Evolutionary conservation across 2,797 vertebrate genomes (phyloP).

Genomic region (Naso thynnoides): DNA sequence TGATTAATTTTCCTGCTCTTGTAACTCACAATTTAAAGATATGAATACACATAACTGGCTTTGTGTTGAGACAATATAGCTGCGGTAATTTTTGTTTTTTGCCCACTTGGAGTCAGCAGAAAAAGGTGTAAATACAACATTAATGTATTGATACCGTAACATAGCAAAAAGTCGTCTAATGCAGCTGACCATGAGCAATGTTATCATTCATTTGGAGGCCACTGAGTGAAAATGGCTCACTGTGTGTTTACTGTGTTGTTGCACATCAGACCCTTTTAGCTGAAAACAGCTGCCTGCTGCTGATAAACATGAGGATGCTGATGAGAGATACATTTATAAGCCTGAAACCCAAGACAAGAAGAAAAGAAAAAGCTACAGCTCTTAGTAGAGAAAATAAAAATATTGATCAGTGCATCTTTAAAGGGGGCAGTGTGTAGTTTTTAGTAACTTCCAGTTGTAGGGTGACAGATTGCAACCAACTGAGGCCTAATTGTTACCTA

Average conservation of each 20-base stretch:
- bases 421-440: too few relatives aligned
- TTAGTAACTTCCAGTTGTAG: too few relatives aligned
- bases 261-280: neutral
- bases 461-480: too few relatives aligned
- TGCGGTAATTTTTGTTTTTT: neutral
- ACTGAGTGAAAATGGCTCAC: neutral
- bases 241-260: neutral
- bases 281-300: neutral
- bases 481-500: too few relatives aligned
- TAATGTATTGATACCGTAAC: too few relatives aligned
- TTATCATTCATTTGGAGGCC: neutral
- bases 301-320: neutral
- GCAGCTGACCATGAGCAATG: neutral
- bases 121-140: neutral
- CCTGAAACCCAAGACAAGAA: neutral
- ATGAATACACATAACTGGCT: neutral
- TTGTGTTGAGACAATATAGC: neutral
- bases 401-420: neutral
- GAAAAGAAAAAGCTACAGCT: neutral
- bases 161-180: neutral
- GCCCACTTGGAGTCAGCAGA: too few relatives aligned
- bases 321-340: neutral
- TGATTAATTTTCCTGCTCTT: neutral
- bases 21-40: neutral
- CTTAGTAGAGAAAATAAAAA: neutral